Evolutionary conservation across 2,888 invertebrate species (phyloP), one percentile per base, ranked within the genome.

Genomic region (Ormyrus nitidulus): DNA sequence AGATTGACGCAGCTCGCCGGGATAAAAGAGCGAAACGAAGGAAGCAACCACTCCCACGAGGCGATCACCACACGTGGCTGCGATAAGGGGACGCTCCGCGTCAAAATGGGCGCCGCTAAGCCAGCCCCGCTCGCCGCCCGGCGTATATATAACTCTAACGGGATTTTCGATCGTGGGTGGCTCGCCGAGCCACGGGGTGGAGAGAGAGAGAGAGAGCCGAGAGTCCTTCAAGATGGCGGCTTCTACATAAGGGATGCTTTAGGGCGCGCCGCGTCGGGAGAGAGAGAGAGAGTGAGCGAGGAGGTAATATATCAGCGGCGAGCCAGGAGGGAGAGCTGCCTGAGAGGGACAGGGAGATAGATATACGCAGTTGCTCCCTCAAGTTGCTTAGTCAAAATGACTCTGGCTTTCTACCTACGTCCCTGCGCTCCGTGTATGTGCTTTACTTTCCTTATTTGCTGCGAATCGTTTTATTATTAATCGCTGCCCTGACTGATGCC

Each of bases 111-210:
- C 89, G 88, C 89, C 62, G 10, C 80, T 89, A 89, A 89, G 87
- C 89, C 88, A 70, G 13, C 69, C 73, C 77, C 73, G 13, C 10
- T 54, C 19, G 9, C 34, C 34, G 34, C 34, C 34, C 34, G 34
- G 34, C 34, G 34, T 4, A 54, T 87, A 87, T 88, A 89, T 89
- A 89, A 89, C 88, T 89, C 90, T 90, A 90, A 90, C 89, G 87
- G 90, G 90, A 90, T 90, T 90, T 89, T 88, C 89, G 89, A 90
- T 89, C 88, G 89, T 89, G 88, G 89, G 89, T 88, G 89, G 89
- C 86, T 81, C 34, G 34, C 34, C 34, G 34, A 34, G 34, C 19
- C 19, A 1, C 34, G 34, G 34, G 34, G 34, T 71, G 81, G 81
- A 81, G 78, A 34, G 34, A 34, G 58, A 85, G 85, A 81, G 10